Percentiles rank a stretch among this genome's conserved stretches.
phyloP scores from a whole-genome alignment of 2,797 vertebrate genomes.

The Hypotaenidia philippensis region DNA sequence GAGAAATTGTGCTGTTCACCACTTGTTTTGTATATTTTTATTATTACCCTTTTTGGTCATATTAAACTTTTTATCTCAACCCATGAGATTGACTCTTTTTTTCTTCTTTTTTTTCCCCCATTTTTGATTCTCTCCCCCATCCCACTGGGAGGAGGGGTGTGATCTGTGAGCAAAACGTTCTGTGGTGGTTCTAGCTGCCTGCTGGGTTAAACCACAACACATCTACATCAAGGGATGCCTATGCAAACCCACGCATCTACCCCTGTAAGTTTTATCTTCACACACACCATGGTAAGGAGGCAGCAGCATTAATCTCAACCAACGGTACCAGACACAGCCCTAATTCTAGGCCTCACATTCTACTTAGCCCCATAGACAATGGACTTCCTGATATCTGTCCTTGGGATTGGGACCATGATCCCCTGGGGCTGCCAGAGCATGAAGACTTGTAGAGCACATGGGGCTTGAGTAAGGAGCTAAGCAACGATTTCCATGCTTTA shows the following conservation, averaged over 20 bases:
- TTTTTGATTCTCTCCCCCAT: no score
- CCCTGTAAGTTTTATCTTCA: neutral
- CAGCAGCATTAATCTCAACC: neutral
- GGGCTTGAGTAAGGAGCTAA: neutral
- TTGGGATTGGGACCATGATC: neutral
- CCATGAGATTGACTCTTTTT: no score
- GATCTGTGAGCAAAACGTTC: no score
- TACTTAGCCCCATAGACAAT: neutral
- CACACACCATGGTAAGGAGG: neutral
- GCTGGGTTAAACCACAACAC: no score
- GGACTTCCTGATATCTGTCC: neutral
- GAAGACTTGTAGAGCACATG: neutral
- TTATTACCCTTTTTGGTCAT: no score
- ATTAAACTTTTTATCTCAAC: no score
- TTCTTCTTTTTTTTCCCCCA: no score
- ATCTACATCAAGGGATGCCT: neutral
- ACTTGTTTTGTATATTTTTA: no score
- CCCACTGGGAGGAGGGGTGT: no score
- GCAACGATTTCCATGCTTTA: neutral
- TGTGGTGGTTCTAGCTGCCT: no score
- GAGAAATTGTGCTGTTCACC: no score
- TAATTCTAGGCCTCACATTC: neutral
- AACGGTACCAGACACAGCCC: neutral
- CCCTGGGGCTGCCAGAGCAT: neutral
- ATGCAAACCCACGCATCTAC: neutral